Conservation (phyloP, 2,113 vertebrate genomes). For the Hydropotes inermis region DNA sequence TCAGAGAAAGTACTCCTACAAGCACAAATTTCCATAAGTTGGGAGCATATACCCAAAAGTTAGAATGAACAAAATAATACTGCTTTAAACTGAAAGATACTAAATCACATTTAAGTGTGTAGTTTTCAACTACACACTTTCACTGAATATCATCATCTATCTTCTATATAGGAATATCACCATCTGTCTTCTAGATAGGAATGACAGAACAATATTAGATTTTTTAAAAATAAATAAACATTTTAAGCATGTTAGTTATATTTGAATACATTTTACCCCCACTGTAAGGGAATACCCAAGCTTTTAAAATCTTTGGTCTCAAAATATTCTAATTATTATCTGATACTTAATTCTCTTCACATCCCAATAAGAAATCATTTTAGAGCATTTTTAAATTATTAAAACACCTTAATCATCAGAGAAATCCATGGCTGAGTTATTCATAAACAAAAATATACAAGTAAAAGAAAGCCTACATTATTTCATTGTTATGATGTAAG, state of each 20-base stretch:
- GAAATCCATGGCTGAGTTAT: not conserved
- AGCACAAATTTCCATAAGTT: not conserved
- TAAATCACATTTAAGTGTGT: not conserved
- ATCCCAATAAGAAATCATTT: not conserved
- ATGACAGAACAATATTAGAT: not conserved
- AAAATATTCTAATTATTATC: not conserved
- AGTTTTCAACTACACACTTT: too few relatives aligned
- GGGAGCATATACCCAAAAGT: not conserved
- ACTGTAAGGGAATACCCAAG: not conserved
- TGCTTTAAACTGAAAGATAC: not conserved
- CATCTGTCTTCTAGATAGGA: not conserved
- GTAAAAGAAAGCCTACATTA: not conserved
- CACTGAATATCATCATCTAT: not conserved
- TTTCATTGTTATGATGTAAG: not conserved
- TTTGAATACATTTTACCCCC: not conserved
- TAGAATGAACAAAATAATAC: not conserved
- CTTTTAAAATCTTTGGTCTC: not conserved
- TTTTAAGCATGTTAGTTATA: not conserved
- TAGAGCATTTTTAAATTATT: not conserved
- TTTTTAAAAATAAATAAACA: not conserved
- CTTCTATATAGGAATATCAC: not conserved
- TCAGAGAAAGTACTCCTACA: not conserved
- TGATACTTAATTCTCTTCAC: not conserved
- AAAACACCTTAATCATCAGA: not conserved
- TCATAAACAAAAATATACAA: not conserved